phyloP scores from a whole-genome alignment of 2,888 invertebrate genomes.

The Drosophila merina region DNA sequence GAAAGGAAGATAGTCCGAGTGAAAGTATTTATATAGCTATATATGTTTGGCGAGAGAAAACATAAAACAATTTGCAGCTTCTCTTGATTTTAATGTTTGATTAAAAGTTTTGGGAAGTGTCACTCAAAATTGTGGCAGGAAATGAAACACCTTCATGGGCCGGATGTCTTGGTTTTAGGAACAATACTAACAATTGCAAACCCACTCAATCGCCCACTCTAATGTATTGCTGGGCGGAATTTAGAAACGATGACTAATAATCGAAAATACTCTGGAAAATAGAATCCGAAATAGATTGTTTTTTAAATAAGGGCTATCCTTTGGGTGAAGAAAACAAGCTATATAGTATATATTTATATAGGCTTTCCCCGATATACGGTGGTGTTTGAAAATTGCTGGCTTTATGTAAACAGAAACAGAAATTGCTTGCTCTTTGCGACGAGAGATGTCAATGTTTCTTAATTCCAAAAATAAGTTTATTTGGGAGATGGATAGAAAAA shows the following conservation, averaged over 20 bases:
- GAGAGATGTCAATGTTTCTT: slow-evolving; percentile 69
- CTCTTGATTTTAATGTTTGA: background rate
- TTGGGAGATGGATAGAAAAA: slow-evolving; percentile 58
- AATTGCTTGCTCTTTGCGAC: slow-evolving; percentile 57
- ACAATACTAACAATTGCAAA: background rate
- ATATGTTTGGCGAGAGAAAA: background rate
- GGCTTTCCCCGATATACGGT: slow-evolving; percentile 13
- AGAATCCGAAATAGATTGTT: slow-evolving; percentile 18
- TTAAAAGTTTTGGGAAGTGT: background rate
- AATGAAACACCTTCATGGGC: slow-evolving; percentile 1
- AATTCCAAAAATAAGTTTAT: slow-evolving; percentile 84
- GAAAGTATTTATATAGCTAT: background rate
- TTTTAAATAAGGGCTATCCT: slow-evolving; percentile 32
- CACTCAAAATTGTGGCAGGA: background rate
- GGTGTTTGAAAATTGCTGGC: slow-evolving; percentile 37
- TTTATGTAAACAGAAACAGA: slow-evolving; percentile 50
- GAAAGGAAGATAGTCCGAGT: background rate
- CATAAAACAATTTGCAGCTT: background rate
- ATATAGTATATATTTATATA: slow-evolving; percentile 31
- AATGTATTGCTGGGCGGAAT: background rate
- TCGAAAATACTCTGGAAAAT: slow-evolving; percentile 15
- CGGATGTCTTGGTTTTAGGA: background rate
- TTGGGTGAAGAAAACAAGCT: slow-evolving; percentile 8
- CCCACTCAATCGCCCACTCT: background rate
- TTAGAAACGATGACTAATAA: background rate